Conservation (phyloP, 1,140 invertebrate species). For the Proales similis region DNA sequence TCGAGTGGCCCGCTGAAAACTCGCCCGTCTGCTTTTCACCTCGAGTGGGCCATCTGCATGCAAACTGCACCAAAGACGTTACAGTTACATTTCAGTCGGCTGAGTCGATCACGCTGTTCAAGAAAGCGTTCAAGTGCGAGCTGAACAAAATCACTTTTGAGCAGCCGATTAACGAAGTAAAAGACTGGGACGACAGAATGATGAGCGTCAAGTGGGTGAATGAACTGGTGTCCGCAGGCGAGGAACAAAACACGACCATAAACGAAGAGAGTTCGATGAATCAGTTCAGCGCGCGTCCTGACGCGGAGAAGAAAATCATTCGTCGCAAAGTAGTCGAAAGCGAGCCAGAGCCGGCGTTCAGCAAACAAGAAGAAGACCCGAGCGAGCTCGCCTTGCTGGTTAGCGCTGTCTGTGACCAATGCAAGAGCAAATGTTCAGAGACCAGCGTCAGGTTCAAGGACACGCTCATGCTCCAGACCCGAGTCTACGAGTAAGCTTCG, state of each 20-base stretch:
- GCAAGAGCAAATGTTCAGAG: conserved; percentile 47
- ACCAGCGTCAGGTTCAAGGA: conserved; percentile 48
- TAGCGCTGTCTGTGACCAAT: conserved; percentile 46
- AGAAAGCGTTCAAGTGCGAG: conserved; percentile 44
- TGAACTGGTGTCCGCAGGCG: conserved; percentile 26
- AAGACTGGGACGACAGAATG: conserved; percentile 52
- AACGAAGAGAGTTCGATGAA: not conserved
- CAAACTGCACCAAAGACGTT: conserved; percentile 46
- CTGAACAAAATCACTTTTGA: conserved; percentile 50
- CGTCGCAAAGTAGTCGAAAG: conserved; percentile 49
- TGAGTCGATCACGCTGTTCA: conserved; percentile 42
- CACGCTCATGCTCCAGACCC: conserved; percentile 52
- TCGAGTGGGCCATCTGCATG: conserved; percentile 36
- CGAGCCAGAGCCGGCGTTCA: conserved; percentile 48
- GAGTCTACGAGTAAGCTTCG: conserved; percentile 48
- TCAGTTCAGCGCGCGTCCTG: not conserved
- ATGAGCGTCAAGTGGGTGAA: conserved; percentile 51
- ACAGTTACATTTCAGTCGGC: conserved; percentile 48
- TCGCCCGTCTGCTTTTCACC: conserved; percentile 27
- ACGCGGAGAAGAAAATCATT: conserved; percentile 35
- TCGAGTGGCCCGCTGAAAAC: conserved; percentile 39
- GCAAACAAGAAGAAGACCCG: conserved; percentile 43
- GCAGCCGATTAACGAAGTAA: conserved; percentile 45
- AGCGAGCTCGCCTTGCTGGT: conserved; percentile 48
- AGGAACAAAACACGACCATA: no score